Evolutionary conservation across 35 echinoderm and acorn worm genomes (phyloP), one percentile per base, ranked within the genome.

Genomic region (Lytechinus pictus): DNA sequence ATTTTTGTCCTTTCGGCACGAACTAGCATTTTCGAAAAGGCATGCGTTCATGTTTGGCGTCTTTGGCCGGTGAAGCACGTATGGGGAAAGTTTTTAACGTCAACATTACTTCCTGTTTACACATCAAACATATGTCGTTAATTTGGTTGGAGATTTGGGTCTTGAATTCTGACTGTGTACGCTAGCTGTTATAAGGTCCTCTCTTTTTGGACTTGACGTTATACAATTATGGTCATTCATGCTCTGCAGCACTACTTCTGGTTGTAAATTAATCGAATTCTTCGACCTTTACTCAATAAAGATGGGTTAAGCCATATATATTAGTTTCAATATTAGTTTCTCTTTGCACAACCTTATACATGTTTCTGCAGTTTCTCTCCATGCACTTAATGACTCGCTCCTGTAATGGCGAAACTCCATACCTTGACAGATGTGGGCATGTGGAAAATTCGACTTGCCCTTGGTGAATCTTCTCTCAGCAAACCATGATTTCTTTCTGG

Each of bases 21-120:
- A 79, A 79, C 66, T 79, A 79, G 66, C 66, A 79, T 79, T 79
- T 79, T 79, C 66, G 2, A 79, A 79, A 79, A 79, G n/a, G n/a
- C 21, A 79, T 79, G 66, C 66, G 21, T 79, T 7, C n/a, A 79
- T 16, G 16, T 79, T 79, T 19, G 66, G n/a, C 6, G 66, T 24
- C 66, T 19, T n/a, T 24, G 19, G 66, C 66, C 16, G 66, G 66
- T 79, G 19, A 79, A 79, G 66, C 66, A 79, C 66, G 66, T 79
- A 79, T 19, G 21, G 19, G 66, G 21, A 79, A n/a, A n/a, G 66
- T 5, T 79, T 16, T 79, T 79, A 19, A 79, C 66, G 66, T 79
- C 66, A 79, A 79, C n/a, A 79, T 79, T 79, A 79, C 7, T 79
- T n/a, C 66, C 66, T 79, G 66, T 79, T 79, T 79, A 79, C 66